Evolutionary conservation across 2,797 vertebrate species (phyloP), one percentile per base, ranked within the genome.

Genomic region (Garrulus glandarius): DNA sequence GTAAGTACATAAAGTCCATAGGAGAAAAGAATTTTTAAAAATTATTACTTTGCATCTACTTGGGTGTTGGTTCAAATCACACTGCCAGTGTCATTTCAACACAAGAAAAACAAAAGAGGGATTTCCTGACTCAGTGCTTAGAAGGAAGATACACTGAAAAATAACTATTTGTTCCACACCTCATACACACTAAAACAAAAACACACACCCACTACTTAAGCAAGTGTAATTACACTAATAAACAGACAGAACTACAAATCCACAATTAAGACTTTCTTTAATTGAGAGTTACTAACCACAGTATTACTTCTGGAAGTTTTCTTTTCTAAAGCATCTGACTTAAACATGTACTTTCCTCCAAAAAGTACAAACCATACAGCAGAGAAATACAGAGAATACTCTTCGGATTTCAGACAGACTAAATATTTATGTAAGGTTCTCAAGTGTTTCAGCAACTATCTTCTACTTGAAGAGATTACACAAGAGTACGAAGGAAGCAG

Each of bases 71-170:
- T 75, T 89, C 46, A 68, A 87, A 83, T 36, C 7, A 10, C 0
- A 0, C 67, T 72, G 67, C 44, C 44, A 83, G 57, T 0, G 0
- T 67, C 27, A 80, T 36, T 93, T 67, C 47, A 82, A 65, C 5
- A 29, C 6, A 79, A 63, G 11, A 84, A 78, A 23, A 91, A 81
- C 41, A 90, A 80, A 92, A 87, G 78, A 87, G 70, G 60, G 37
- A 89, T 95, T 94, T 94, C 91, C 84, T 87, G 71, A 87, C 44
- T 84, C 52, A 26, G 29, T 24, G 15, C 41, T 92, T 64, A 74
- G 52, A 77, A 84, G 77, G 52, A 36, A 89, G 47, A 82, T 21
- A 52, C 37, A 47, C 26, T 41, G 60, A 70, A 91, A 92, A 91
- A 43, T 27, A 91, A 69, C 50, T 52, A 43, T 52, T 76, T 84